Conservation (phyloP, 35 echinoderm and acorn worm species). For the Eucidaris tribuloides region DNA sequence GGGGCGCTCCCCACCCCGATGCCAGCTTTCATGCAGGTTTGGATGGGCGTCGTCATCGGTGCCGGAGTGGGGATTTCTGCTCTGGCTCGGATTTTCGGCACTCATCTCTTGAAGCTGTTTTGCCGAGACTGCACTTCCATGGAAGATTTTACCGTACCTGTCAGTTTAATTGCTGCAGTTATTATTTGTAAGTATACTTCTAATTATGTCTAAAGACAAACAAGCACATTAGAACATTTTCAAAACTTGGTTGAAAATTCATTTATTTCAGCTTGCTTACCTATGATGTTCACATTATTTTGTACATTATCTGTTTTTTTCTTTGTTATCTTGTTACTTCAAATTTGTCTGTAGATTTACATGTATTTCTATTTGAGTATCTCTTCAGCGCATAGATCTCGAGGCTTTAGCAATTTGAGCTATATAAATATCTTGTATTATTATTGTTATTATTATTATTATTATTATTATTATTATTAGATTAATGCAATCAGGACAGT, state of each 20-base stretch:
- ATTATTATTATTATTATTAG: no score
- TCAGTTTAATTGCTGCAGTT: constrained; percentile 57
- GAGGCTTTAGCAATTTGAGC: no score
- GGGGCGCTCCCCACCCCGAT: constrained; percentile 34
- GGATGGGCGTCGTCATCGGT: constrained; percentile 57
- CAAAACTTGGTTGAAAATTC: no score
- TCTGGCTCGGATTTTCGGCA: constrained; percentile 27
- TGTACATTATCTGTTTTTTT: not conserved
- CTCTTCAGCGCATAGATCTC: not conserved
- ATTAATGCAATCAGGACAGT: no score
- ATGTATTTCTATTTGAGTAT: no score
- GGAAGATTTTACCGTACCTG: not conserved
- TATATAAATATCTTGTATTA: no score
- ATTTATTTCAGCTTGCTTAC: no score
- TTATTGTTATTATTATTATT: no score
- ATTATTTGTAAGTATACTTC: constrained; percentile 50
- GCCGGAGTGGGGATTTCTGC: constrained; percentile 39
- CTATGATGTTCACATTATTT: no score
- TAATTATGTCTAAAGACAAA: not conserved
- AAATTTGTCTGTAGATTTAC: no score
- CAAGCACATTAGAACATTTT: not conserved
- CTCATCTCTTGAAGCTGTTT: constrained; percentile 21
- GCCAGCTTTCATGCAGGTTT: constrained; percentile 80
- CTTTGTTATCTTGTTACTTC: no score
- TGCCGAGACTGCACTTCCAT: constrained; percentile 15